Percentiles rank a stretch among this genome's conserved stretches.
Evolutionary conservation across 2,888 invertebrate species (phyloP).

Genomic region (Mythimna loreyi): DNA sequence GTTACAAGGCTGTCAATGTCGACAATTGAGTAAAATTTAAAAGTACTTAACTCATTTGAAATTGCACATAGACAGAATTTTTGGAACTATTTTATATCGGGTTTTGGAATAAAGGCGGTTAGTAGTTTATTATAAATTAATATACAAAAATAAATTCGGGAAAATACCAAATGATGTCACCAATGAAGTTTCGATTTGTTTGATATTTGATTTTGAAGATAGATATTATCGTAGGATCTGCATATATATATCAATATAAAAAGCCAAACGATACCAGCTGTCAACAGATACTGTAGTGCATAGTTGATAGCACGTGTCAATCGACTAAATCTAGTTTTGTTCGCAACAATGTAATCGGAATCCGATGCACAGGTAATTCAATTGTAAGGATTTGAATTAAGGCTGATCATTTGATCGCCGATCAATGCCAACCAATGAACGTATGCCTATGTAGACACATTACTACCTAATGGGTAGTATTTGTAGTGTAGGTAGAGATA

Average conservation of each 20-base stretch:
- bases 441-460: slow-evolving; percentile 5
- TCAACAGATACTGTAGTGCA: slow-evolving; percentile 11
- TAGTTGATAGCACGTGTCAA: neutral
- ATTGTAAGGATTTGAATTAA: slow-evolving; percentile 44
- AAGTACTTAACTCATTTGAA: too few relatives aligned
- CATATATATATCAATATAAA: neutral
- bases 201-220: slow-evolving; percentile 4
- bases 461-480: neutral
- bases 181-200: too few relatives aligned
- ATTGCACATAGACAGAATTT: too few relatives aligned
- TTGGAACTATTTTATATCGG: too few relatives aligned
- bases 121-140: too few relatives aligned
- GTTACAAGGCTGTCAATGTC: neutral
- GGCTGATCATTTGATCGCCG: slow-evolving; percentile 39
- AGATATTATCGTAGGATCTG: neutral
- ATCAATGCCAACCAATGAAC: slow-evolving; percentile 35
- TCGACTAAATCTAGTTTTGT: slow-evolving; percentile 9
- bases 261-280: slow-evolving; percentile 11
- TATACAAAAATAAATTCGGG: too few relatives aligned
- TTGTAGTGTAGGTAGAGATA: too few relatives aligned
- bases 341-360: slow-evolving; percentile 7
- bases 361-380: slow-evolving; percentile 34
- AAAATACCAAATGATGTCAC: too few relatives aligned
- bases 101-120: too few relatives aligned
- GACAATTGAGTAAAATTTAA: too few relatives aligned